Percentiles rank a stretch among this genome's conserved stretches.
phyloP scores from a whole-genome alignment of 2,888 invertebrate species.

The Pherbina coryleti region DNA sequence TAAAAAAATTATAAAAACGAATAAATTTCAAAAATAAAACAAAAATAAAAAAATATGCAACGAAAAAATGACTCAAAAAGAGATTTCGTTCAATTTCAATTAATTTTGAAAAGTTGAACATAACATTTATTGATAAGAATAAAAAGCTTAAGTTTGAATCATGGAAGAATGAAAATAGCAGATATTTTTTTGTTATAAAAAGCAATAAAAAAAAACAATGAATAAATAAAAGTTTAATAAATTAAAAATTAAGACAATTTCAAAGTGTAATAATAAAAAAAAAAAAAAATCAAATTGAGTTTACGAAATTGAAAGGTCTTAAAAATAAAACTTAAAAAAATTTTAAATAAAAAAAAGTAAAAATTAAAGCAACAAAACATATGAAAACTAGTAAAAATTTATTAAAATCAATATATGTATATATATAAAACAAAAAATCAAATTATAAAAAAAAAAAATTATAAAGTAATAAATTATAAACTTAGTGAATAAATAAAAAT shows the following conservation, averaged over 20 bases:
- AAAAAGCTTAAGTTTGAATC: too few relatives aligned
- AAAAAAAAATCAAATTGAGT: neutral
- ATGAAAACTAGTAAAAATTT: neutral
- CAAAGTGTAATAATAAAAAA: neutral
- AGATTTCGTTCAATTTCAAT: too few relatives aligned
- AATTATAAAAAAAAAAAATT: neutral
- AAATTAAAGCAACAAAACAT: neutral
- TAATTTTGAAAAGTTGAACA: too few relatives aligned
- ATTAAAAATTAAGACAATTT: neutral
- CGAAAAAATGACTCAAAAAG: too few relatives aligned
- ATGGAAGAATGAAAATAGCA: too few relatives aligned
- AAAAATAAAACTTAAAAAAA: neutral
- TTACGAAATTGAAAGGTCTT: too few relatives aligned
- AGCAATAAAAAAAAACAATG: neutral
- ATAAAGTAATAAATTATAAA: too few relatives aligned
- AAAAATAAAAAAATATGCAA: neutral
- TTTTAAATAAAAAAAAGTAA: neutral
- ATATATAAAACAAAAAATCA: neutral
- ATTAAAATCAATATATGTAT: neutral
- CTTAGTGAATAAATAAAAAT: too few relatives aligned
- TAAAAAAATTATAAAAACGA: neutral
- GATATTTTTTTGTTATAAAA: too few relatives aligned
- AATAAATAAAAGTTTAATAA: too few relatives aligned
- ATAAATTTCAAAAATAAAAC: neutral
- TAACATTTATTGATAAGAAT: too few relatives aligned